These are phyloP conservation scores for Lepidocolaptes lacrymiger DNA, from an alignment of 2,797 vertebrate genomes.

Conservation along the genomic window DNA sequence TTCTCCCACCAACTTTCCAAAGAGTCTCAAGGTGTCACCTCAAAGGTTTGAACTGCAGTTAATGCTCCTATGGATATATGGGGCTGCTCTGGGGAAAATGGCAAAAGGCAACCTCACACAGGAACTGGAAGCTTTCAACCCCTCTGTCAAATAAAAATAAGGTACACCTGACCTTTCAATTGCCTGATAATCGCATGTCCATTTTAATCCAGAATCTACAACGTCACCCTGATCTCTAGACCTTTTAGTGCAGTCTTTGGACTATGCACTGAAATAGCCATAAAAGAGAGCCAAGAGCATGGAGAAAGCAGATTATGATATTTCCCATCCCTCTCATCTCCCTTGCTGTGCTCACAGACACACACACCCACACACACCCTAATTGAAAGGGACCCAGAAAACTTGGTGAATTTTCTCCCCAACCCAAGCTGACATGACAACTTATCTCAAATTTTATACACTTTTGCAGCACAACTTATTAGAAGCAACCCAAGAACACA, in stretches of 20 bases:
- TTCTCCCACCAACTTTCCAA: neutral
- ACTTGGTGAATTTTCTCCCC: neutral
- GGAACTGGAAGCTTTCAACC: neutral
- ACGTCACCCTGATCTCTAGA: neutral
- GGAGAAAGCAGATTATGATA: neutral
- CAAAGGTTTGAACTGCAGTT: neutral
- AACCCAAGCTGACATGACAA: neutral
- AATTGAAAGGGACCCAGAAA: neutral
- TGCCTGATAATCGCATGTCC: rapidly evolving
- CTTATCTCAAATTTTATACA: neutral
- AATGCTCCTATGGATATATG: rapidly evolving
- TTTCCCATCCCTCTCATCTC: neutral
- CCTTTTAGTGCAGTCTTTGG: neutral
- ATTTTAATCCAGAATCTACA: neutral
- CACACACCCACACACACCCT: too few relatives aligned
- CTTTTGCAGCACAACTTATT: neutral
- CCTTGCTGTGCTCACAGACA: neutral
- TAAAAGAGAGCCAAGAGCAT: neutral
- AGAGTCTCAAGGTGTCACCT: neutral
- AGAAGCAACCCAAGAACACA: neutral
- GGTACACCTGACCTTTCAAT: neutral
- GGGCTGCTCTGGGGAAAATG: neutral
- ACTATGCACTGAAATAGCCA: neutral
- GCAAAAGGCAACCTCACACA: neutral
- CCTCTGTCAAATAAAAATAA: neutral